These are phyloP conservation scores for Melanaphis sacchari DNA, from an alignment of 1,140 invertebrate species.

Conservation along the genomic window DNA sequence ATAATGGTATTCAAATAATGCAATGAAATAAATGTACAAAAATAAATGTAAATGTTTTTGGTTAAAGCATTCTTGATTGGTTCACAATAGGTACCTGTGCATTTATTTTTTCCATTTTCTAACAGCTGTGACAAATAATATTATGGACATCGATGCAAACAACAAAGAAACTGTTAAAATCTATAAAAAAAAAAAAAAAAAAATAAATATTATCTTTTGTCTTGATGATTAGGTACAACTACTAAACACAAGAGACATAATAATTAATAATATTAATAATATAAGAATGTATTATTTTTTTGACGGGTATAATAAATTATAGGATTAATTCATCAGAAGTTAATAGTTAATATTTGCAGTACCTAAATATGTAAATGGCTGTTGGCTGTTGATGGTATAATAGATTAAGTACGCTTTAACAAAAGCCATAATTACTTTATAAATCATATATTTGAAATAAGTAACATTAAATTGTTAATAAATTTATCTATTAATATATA, in stretches of 20 bases:
- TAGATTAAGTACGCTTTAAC: not conserved
- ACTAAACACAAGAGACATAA: not conserved
- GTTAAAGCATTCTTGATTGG: not conserved
- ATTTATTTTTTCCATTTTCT: conserved; percentile 10
- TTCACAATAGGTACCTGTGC: not conserved
- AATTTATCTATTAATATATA: not conserved
- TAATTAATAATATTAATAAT: not conserved
- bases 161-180: conserved; percentile 32
- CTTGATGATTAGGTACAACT: not conserved
- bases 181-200: conserved; percentile 8
- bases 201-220: not conserved
- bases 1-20: too few species aligned
- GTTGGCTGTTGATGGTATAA: too few species aligned
- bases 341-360: too few species aligned
- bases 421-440: not conserved
- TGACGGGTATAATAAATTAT: not conserved
- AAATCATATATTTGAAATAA: not conserved
- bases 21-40: too few species aligned
- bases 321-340: too few species aligned
- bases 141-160: not conserved
- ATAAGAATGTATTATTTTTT: not conserved
- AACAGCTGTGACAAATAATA: not conserved
- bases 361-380: too few species aligned
- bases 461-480: too few species aligned
- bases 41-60: not conserved